These are phyloP conservation scores for Drosophila melanosoma DNA, from an alignment of 2,888 invertebrate genomes.

Conservation along the genomic window DNA sequence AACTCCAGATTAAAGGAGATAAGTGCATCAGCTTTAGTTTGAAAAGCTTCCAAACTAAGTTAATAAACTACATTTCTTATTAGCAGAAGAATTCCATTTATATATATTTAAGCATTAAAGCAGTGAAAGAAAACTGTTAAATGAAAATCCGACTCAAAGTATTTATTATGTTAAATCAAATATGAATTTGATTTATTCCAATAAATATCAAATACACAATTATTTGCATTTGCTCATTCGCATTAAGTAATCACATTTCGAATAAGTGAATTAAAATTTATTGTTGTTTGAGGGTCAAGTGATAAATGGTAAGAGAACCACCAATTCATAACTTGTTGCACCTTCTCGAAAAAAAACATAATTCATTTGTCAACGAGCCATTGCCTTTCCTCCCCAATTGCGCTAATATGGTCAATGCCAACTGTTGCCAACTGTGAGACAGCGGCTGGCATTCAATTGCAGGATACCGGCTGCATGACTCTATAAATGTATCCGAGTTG, in stretches of 20 bases:
- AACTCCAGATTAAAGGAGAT: constrained; percentile 17
- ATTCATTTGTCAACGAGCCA: constrained; percentile 70
- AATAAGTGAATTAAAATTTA: constrained; percentile 24
- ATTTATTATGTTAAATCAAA: neutral
- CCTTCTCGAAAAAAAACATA: constrained; percentile 47
- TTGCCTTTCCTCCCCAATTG: constrained; percentile 7
- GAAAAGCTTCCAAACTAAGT: too few species aligned
- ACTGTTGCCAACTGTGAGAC: constrained; percentile 69
- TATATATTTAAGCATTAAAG: neutral
- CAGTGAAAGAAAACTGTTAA: neutral
- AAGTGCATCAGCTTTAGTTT: neutral
- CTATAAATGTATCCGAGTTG: constrained; percentile 68
- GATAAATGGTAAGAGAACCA: constrained; percentile 15
- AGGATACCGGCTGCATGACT: constrained; percentile 75
- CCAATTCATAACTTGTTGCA: constrained; percentile 70
- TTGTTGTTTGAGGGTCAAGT: neutral
- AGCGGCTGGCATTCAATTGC: constrained; percentile 59
- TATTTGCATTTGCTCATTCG: neutral
- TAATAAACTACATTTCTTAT: neutral
- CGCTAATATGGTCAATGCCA: constrained; percentile 78
- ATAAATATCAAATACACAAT: neutral
- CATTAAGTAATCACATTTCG: constrained; percentile 8
- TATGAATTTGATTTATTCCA: neutral
- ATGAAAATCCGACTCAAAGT: neutral
- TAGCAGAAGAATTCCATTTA: neutral